Evolutionary conservation across 2,888 invertebrate genomes (phyloP), one percentile per base, ranked within the genome.

Genomic region (Pristionchus fissidentatus): DNA sequence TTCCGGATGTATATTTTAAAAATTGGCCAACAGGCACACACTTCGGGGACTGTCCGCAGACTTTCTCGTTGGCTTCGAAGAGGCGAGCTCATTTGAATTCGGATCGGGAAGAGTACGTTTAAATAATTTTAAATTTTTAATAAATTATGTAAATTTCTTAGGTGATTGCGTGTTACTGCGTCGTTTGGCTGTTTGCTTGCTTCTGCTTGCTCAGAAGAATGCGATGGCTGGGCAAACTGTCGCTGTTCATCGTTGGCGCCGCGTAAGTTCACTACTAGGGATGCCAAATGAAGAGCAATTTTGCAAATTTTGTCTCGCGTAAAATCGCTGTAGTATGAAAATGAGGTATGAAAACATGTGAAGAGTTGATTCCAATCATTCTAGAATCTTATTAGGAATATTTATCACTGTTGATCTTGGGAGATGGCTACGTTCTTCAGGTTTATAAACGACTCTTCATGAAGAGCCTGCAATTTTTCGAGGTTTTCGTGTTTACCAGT

Each of bases 221-320:
- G n/a, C 32, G 66, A 62, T 62, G 62, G 62, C 13, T 62, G 7
- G 62, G 62, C 62, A 62, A 35, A 62, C 62, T 62, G 7, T 38
- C 66, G 5, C 38, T 66, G 5, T 32, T 38, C 13, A 38, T 66
- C 66, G 66, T 66, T 3, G n/a, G 35, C 10, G 10, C 22, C 35
- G 22, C 66, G 66, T 66, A 8, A 38, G 66, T 8, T n/a, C n/a
- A n/a, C n/a, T n/a, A n/a, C n/a, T n/a, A n/a, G n/a, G n/a, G n/a
- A n/a, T n/a, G n/a, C n/a, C n/a, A n/a, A n/a, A n/a, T n/a, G n/a
- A n/a, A n/a, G n/a, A n/a, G n/a, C n/a, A n/a, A n/a, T n/a, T n/a
- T n/a, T n/a, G n/a, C n/a, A n/a, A n/a, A n/a, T n/a, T n/a, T n/a
- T n/a, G n/a, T n/a, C n/a, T n/a, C n/a, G n/a, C n/a, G n/a, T n/a